A percentile compares a stretch with the other conserved stretches of the same genome.
These are phyloP conservation scores for Meloidogyne chitwoodi DNA, from an alignment of 1,140 invertebrate species.

Conservation along the genomic window DNA sequence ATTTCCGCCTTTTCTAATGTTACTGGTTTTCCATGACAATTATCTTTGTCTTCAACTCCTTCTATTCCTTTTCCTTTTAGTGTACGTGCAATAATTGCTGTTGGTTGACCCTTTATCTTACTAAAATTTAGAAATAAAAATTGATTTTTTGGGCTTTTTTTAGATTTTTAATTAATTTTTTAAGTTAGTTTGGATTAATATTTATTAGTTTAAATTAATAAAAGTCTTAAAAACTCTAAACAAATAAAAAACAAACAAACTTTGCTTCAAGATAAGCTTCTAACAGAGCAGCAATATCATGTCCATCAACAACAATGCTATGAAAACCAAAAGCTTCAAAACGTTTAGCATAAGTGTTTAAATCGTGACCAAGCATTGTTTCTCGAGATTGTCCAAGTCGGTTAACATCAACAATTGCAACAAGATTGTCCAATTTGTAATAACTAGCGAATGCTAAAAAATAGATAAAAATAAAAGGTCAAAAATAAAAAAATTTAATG, in stretches of 20 bases:
- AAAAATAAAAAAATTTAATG: background rate
- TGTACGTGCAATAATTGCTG: slow-evolving; percentile 88
- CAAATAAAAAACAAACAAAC: no score
- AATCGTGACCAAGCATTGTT: slow-evolving; percentile 83
- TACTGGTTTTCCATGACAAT: slow-evolving; percentile 95
- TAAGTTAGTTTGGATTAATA: no score
- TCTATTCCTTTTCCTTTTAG: slow-evolving; percentile 81
- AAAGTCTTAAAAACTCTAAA: no score
- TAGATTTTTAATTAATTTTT: no score
- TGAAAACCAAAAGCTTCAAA: slow-evolving; percentile 83
- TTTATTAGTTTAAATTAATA: no score
- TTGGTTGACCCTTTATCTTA: slow-evolving; percentile 75
- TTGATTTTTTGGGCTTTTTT: no score
- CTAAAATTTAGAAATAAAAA: slow-evolving; percentile 33
- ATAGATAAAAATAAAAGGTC: slow-evolving; percentile 2
- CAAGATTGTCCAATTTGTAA: slow-evolving; percentile 93
- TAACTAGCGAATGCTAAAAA: slow-evolving; percentile 75
- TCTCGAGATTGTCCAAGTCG: slow-evolving; percentile 91
- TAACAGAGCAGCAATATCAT: slow-evolving; percentile 83
- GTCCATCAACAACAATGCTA: slow-evolving; percentile 88
- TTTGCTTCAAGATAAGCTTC: slow-evolving; percentile 50
- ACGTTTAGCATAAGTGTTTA: slow-evolving; percentile 71
- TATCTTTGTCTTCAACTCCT: slow-evolving; percentile 82
- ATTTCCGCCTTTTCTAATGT: slow-evolving; percentile 74
- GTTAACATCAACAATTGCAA: slow-evolving; percentile 94